phyloP scores from a whole-genome alignment of 2,113 vertebrate genomes.

The Osmerus eperlanus region DNA sequence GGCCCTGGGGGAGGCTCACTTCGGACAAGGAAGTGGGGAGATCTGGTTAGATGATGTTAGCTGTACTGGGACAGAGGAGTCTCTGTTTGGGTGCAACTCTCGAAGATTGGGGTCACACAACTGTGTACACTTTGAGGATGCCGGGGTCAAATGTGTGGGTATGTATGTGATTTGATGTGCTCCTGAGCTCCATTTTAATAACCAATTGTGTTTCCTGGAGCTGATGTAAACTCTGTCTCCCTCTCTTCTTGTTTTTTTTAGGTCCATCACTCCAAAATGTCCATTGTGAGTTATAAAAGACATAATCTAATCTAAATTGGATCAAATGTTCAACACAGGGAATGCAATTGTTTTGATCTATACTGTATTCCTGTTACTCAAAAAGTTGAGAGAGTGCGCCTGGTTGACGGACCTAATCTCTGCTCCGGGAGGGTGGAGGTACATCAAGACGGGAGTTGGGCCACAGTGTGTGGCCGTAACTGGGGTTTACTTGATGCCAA shows the following conservation, averaged over 20 bases:
- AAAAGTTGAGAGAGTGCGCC: too few species aligned
- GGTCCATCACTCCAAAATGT: background rate
- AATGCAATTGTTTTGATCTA: too few species aligned
- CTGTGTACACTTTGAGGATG: constrained; percentile 15
- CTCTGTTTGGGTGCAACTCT: constrained; percentile 2
- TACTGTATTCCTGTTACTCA: too few species aligned
- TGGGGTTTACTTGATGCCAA: too few species aligned
- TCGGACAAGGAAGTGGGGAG: constrained; percentile 6
- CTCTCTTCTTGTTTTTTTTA: background rate
- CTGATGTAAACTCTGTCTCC: background rate
- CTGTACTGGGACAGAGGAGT: constrained; percentile 22
- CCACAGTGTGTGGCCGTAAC: too few species aligned
- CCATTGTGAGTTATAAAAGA: background rate
- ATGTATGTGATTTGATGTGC: background rate
- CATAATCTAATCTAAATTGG: background rate
- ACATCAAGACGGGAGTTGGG: too few species aligned
- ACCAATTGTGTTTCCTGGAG: background rate
- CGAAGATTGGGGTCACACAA: background rate
- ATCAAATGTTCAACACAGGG: background rate
- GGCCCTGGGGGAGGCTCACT: background rate
- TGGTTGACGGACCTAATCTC: too few species aligned
- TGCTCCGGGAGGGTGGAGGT: too few species aligned
- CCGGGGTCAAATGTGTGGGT: background rate
- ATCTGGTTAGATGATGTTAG: constrained; percentile 12
- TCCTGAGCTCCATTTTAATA: background rate